These are phyloP conservation scores for Hedya salicella DNA, from an alignment of 2,888 invertebrate species.

Conservation along the genomic window DNA sequence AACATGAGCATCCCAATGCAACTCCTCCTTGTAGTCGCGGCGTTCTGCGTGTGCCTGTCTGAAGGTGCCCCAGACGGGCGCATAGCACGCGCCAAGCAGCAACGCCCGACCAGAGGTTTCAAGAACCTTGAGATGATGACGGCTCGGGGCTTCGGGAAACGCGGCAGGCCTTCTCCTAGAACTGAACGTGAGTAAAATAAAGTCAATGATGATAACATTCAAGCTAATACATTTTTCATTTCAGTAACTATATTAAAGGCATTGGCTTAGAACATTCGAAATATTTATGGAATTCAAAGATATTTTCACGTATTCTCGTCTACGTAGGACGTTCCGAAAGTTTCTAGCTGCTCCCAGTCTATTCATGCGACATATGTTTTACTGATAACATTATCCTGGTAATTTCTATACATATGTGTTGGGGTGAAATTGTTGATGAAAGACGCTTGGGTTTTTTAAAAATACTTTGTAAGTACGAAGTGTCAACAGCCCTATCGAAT, in stretches of 20 bases:
- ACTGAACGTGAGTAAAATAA: slow-evolving; percentile 69
- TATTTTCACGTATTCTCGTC: too few relatives aligned
- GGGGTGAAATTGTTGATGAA: too few relatives aligned
- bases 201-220: background rate
- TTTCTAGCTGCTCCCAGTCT: too few relatives aligned
- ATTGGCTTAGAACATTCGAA: too few relatives aligned
- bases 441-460: too few relatives aligned
- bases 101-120: slow-evolving; percentile 86
- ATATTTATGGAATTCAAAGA: too few relatives aligned
- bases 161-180: slow-evolving; percentile 75
- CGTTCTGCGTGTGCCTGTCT: slow-evolving; percentile 70
- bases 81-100: slow-evolving; percentile 74
- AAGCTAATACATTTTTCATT: background rate
- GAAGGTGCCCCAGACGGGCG: slow-evolving; percentile 71
- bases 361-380: too few relatives aligned
- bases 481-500: too few relatives aligned
- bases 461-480: too few relatives aligned
- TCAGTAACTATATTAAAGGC: background rate
- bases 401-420: too few relatives aligned
- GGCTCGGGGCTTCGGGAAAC: slow-evolving; percentile 87
- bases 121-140: slow-evolving; percentile 87
- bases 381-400: too few relatives aligned
- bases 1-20: slow-evolving; percentile 78
- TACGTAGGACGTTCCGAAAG: too few relatives aligned
- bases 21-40: slow-evolving; percentile 67